These are phyloP conservation scores for Vimba vimba DNA, from an alignment of 2,113 vertebrate genomes.

Conservation along the genomic window DNA sequence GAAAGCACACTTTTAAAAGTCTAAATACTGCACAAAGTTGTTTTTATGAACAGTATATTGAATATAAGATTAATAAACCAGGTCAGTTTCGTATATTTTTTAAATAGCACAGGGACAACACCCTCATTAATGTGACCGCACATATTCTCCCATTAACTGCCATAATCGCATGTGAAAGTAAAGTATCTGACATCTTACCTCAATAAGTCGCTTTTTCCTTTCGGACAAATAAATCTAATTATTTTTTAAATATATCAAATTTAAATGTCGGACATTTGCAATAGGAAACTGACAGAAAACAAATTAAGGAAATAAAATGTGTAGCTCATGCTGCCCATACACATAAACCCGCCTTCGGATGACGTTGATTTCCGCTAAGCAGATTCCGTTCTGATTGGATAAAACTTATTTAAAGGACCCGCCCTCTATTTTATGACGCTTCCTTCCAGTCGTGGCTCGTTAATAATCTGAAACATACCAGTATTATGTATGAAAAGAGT, in stretches of 20 bases:
- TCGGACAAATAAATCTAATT: background rate
- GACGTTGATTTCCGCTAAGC: slow-evolving; percentile 70
- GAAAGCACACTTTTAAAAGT: background rate
- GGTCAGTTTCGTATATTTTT: background rate
- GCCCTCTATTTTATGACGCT: background rate
- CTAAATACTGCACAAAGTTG: background rate
- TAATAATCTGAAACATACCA: background rate
- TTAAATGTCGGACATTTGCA: background rate
- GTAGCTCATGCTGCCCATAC: background rate
- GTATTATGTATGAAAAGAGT: background rate
- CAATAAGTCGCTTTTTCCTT: background rate
- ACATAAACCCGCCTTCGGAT: slow-evolving; percentile 51
- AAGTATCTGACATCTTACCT: slow-evolving; percentile 1
- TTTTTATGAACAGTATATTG: background rate
- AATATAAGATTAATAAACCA: background rate
- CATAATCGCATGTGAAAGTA: background rate
- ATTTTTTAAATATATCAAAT: background rate
- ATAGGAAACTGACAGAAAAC: background rate
- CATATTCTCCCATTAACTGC: background rate
- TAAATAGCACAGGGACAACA: slow-evolving; percentile 16
- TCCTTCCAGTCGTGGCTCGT: background rate
- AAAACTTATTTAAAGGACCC: background rate
- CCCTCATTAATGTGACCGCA: background rate
- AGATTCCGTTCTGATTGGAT: slow-evolving; percentile 63
- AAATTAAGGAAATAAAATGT: background rate